A percentile compares a stretch with the other conserved stretches of the same genome.
These are phyloP conservation scores for Orthonyx spaldingii DNA, from an alignment of 2,113 vertebrate genomes.

Conservation along the genomic window DNA sequence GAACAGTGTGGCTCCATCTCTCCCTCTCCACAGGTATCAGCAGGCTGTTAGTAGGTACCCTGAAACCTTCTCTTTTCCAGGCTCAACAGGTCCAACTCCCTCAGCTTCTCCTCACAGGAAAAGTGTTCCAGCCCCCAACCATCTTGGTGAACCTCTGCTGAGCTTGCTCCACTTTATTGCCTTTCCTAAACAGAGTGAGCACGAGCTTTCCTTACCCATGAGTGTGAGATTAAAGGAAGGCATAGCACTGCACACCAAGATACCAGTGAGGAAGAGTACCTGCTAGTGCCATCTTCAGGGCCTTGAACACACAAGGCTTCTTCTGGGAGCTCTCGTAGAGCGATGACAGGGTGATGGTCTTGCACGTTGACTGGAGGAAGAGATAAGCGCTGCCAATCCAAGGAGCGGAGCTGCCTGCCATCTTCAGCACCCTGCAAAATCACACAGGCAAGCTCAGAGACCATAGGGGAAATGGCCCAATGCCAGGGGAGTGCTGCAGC, in stretches of 20 bases:
- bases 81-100: neutral
- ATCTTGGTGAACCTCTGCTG: neutral
- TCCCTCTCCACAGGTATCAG: neutral
- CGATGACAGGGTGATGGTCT: conserved; percentile 74
- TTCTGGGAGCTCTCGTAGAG: conserved; percentile 79
- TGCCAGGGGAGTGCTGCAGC: neutral
- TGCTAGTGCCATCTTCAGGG: conserved; percentile 83
- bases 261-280: conserved; percentile 67
- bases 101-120: neutral
- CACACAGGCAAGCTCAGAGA: neutral
- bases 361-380: conserved; percentile 81
- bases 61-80: neutral
- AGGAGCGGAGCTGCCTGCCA: conserved; percentile 59
- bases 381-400: conserved; percentile 90
- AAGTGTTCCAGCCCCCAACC: neutral
- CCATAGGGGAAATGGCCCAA: neutral
- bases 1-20: neutral
- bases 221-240: neutral
- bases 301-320: conserved; percentile 82
- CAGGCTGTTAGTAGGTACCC: neutral
- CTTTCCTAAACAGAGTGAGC: neutral
- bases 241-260: neutral
- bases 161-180: neutral
- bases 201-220: neutral
- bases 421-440: conserved; percentile 69